Conservation (phyloP, 2,888 invertebrate genomes). For the Agonopterix subpropinquella region DNA sequence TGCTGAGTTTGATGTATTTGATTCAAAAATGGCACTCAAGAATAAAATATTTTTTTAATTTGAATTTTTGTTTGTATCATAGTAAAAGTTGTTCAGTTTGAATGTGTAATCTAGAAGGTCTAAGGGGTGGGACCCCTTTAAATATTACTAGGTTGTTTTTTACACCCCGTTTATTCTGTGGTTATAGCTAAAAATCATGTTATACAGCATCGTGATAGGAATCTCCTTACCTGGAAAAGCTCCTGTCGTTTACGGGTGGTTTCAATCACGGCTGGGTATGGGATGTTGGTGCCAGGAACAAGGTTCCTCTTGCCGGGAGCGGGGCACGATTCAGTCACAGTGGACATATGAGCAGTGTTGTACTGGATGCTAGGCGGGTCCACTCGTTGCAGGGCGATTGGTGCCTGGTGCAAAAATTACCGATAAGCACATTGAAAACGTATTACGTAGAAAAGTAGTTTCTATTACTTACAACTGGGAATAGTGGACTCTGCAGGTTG, state of each 20-base stretch:
- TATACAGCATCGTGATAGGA: no score
- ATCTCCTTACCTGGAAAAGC: conserved; percentile 52
- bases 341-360: conserved; percentile 54
- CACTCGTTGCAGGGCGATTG: conserved; percentile 63
- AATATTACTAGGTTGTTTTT: no score
- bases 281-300: conserved; percentile 61
- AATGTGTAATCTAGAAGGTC: no score
- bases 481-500: conserved; percentile 59
- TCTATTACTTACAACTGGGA: conserved; percentile 55
- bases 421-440: conserved; percentile 6
- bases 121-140: no score
- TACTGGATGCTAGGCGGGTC: conserved; percentile 56
- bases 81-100: no score
- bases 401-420: conserved; percentile 38
- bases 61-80: no score
- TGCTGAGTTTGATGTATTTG: no score
- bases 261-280: conserved; percentile 50
- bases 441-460: not conserved
- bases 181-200: no score
- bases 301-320: conserved; percentile 42
- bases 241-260: conserved; percentile 47
- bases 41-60: no score
- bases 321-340: conserved; percentile 50
- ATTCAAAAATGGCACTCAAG: no score
- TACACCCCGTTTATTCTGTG: no score